Evolutionary conservation across 1,140 invertebrate genomes (phyloP), one percentile per base, ranked within the genome.

Genomic region (Drosophila sturtevanti): DNA sequence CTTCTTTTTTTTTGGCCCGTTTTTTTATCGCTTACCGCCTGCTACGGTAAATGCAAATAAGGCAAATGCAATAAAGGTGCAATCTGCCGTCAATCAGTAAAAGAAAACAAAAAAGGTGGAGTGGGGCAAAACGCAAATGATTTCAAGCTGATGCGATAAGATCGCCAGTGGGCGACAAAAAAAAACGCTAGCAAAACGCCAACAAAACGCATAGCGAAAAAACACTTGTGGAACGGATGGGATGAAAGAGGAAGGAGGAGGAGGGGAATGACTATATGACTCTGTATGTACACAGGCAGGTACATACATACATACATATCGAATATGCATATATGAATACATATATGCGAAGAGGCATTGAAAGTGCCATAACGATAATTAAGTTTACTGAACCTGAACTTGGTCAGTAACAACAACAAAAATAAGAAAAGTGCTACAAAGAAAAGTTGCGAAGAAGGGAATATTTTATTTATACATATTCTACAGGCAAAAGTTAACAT

Each of bases 31-130:
- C 72, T 64, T 21, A 21, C 14, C 22, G 31, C 63, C 38, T 54
- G 35, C 38, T 75, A 76, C 72, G 72, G 72, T 76, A 76, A 76
- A 76, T 52, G 68, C 75, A 68, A 75, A 62, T 54, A 58, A 56
- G 54, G 27, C 54, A 56, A 34, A 63, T 64, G 34, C 72, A 58
- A 75, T 75, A 63, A 62, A 76, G 72, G 64, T 51, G 72, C 72
- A 63, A 62, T 68, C 72, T 68, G 56, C 72, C 44, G 72, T 52
- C 34, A 59, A 68, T 76, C 72, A 75, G 75, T 68, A 75, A 63
- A 55, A 55, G 35, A 48, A 71, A 59, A 34, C 38, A 44, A 48
- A 71, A 59, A 34, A 52, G 16, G 48, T 24, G 18, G 38, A 18
- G 3, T 31, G 41, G 16, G n/a, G 41, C 9, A 41, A 64, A 44